These are phyloP conservation scores for Girardinus metallicus DNA, from an alignment of 2,797 vertebrate species.

Conservation along the genomic window DNA sequence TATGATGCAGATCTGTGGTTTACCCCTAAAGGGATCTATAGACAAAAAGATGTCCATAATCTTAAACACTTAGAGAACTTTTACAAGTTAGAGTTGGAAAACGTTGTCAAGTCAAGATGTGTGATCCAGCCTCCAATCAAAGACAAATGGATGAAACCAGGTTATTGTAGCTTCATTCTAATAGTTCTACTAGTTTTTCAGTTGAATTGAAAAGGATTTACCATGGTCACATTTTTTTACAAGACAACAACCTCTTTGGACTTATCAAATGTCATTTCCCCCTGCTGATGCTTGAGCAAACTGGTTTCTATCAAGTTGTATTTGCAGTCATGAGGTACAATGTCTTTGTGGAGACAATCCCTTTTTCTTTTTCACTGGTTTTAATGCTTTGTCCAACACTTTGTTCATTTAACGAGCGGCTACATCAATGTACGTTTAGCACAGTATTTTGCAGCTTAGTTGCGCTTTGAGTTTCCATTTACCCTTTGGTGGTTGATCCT, in stretches of 20 bases:
- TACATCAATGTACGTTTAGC: constrained; percentile 3
- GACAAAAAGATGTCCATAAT: neutral
- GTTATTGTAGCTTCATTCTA: neutral
- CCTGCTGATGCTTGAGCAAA: neutral
- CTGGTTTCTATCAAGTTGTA: neutral
- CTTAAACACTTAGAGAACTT: neutral
- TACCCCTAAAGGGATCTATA: neutral
- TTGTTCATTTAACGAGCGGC: constrained; percentile 16
- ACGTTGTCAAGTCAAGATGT: neutral
- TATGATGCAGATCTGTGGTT: neutral
- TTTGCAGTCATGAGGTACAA: neutral
- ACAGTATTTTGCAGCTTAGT: constrained; percentile 33
- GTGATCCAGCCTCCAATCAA: neutral
- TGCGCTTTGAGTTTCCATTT: constrained; percentile 28
- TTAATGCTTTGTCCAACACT: constrained; percentile 1
- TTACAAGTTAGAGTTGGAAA: neutral
- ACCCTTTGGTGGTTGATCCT: constrained; percentile 47
- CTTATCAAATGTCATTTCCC: neutral
- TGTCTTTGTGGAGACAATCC: neutral
- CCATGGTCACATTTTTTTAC: neutral
- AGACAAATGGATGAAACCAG: neutral
- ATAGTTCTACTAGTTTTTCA: neutral
- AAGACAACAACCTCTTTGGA: neutral
- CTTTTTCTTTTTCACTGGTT: neutral
- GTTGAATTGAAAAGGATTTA: neutral